Conservation (phyloP, 1,140 invertebrate species). For the Listronotus oregonensis region DNA sequence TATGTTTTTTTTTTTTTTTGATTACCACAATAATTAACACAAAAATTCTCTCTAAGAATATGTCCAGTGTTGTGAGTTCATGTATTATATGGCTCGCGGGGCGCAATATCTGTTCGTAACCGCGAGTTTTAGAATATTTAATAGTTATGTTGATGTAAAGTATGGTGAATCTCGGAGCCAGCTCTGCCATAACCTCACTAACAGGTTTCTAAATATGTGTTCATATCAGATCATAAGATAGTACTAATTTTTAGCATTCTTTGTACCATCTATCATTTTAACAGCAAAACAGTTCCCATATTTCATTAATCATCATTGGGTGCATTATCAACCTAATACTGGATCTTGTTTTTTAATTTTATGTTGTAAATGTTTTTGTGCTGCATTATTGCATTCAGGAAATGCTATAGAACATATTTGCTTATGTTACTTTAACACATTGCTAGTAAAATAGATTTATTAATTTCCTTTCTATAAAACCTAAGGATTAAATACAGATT, state of each 20-base stretch:
- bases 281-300: slow-evolving; percentile 16
- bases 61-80: slow-evolving; percentile 43
- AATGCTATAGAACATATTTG: too few species aligned
- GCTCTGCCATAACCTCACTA: slow-evolving; percentile 53
- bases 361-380: too few species aligned
- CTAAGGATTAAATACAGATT: too few species aligned
- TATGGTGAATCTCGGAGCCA: slow-evolving; percentile 50
- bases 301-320: slow-evolving; percentile 39
- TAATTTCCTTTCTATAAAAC: too few species aligned
- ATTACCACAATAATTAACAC: neutral
- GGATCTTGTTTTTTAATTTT: neutral
- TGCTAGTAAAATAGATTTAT: too few species aligned
- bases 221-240: slow-evolving; percentile 48
- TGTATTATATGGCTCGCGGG: slow-evolving; percentile 39
- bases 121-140: slow-evolving; percentile 42
- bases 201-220: slow-evolving; percentile 53
- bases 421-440: too few species aligned
- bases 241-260: slow-evolving; percentile 48
- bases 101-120: neutral
- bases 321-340: neutral
- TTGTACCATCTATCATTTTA: slow-evolving; percentile 39
- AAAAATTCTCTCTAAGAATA: slow-evolving; percentile 22
- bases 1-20: slow-evolving; percentile 28
- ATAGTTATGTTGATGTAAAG: slow-evolving; percentile 45
- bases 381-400: too few species aligned